Evolutionary conservation across 64 coral and sea anemone species (phyloP), one percentile per base, ranked within the genome.

Genomic region (Montipora efflorescens): DNA sequence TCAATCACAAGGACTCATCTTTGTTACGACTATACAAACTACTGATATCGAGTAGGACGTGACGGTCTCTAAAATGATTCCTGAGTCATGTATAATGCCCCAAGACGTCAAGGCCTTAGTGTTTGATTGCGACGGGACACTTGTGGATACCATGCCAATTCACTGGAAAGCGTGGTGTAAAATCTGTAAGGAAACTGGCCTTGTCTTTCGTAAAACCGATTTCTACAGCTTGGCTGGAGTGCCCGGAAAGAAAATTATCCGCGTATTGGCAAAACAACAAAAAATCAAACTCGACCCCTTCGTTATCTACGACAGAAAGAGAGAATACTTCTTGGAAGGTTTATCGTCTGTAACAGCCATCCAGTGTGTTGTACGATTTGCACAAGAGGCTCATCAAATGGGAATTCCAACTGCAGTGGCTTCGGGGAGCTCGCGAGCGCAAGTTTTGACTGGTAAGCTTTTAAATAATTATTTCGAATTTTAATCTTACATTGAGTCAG

Each of bases 41-140:
- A 48, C n/a, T 8, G 16, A 47, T 51, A 64, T 64, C 61, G 61
- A 64, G 5, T 46, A 46, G 13, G 36, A 46, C 13, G 9, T 4
- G 52, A 62, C 1, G 36, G 28, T 15, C 52, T 82, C 23, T 22
- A 66, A 14, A 44, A 91, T 91, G 90, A 71, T 86, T 68, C 90
- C 79, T 15, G 79, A 76, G 76, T 94, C 95, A 23, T 66, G 64
- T 21, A 23, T 90, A 47, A 88, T 99, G 48, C 77, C 95, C 57
- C 79, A 79, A 55, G 86, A 95, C 46, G 85, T 99, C 0, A 94
- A 95, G 87, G 98, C 84, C 5, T 61, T 99, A 3, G 89, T 99
- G 9, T 96, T 99, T 48, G 98, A 99, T 57, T 99, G 98, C 11
- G 98, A 99, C 87, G 98, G 98, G 18, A 99, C 98, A 19, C 83